Evolutionary conservation across 2,888 invertebrate species (phyloP), one percentile per base, ranked within the genome.

Genomic region (Troilus luridus): DNA sequence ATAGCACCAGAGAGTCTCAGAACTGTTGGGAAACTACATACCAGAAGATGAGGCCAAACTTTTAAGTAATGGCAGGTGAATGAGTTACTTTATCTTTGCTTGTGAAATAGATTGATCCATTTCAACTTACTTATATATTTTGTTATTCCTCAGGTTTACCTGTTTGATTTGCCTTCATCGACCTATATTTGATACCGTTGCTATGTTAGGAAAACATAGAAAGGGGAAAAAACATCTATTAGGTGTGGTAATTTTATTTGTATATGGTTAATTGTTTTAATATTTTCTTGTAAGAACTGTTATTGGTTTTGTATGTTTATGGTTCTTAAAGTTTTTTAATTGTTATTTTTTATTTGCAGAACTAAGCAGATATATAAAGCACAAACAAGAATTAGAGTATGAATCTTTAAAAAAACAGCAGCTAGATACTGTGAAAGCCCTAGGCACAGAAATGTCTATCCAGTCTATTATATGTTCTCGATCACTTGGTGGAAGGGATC

Each of bases 121-220:
- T 41, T 17, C 2, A 12, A 27, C 17, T 41, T 91, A 62, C 11
- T 67, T 10, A 89, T 27, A 27, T 91, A 59, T 88, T 17, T 12
- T 88, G 59, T 88, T 77, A 56, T 27, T 90, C 90, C 91, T 81
- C 91, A 93, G 93, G 67, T 92, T 93, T 27, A 93, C 93, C 58
- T 93, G 93, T 90, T 88, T 92, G 89, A 92, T 93, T 72, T 93
- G 93, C 91, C 81, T 90, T 21, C 92, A 93, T 88, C 92, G 93
- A 64, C 93, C 93, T 77, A 92, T 93, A 88, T 93, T 93, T 92
- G 93, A 93, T 88, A 93, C 93, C n/a, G 91, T 93, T 12, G 91
- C 92, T 81, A 92, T 93, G 90, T 92, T 93, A 21, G 91, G 92
- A 81, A 92, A 92, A 24, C 93, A 93, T 90, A 92, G 93, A 91